Evolutionary conservation across 2,797 vertebrate genomes (phyloP), one percentile per base, ranked within the genome.

Genomic region (Semotilus atromaculatus): DNA sequence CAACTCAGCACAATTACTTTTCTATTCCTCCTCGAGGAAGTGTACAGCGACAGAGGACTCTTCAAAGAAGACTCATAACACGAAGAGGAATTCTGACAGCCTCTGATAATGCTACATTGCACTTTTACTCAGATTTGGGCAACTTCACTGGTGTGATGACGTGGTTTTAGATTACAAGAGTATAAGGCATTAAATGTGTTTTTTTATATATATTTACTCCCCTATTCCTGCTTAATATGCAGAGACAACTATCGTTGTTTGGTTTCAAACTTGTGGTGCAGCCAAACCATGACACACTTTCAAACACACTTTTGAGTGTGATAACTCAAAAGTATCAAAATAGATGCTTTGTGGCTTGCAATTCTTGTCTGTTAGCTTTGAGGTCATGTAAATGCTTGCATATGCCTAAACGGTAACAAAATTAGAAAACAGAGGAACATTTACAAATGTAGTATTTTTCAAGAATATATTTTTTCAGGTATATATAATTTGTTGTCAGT

Each of bases 1-100:
- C 55, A 85, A 36, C 82, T 84, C 72, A 84, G 34, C 71, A 70
- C 36, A 71, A 60, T 43, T 18, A 29, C 51, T 71, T 70, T 71
- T 38, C 18, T 71, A 19, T 70, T 80, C 31, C 9, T 48, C 26
- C 26, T 62, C 60, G 16, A 40, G 19, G 51, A 19, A 34, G 13
- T 16, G n/a, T 64, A 64, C 26, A 48, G 38, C 7, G 2, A 36
- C 29, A n/a, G 43, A 79, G 29, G 19, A 31, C 77, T 34, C 77
- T 80, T 67, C 62, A 80, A 23, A 36, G 29, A 51, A 71, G 26
- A 58, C 38, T 36, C 23, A 55, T 51, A 18, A 26, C 7, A 10
- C 26, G 14, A 26, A 77, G 53, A 60, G 19, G 4, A 26, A 40
- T 77, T 62, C 34, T 19, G 53, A 26, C 7, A n/a, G 36, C 23